phyloP scores from a whole-genome alignment of 1,140 invertebrate genomes.

The Drosophila varians region DNA sequence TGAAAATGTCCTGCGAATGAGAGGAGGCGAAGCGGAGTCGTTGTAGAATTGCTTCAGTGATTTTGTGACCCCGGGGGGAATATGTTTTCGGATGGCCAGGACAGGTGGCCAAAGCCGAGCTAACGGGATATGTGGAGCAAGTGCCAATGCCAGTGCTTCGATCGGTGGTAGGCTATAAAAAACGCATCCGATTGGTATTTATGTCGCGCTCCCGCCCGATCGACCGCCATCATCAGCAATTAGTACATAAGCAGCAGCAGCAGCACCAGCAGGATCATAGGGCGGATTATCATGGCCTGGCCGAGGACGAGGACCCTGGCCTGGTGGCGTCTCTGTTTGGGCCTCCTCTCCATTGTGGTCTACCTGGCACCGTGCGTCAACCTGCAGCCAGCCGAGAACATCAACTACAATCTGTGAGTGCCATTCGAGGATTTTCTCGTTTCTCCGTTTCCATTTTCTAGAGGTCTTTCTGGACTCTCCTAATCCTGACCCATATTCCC shows the following conservation, averaged over 20 bases:
- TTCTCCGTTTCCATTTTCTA: neutral
- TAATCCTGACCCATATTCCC: neutral
- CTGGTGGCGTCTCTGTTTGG: conserved; percentile 63
- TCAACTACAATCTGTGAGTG: conserved; percentile 82
- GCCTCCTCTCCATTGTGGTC: conserved; percentile 58
- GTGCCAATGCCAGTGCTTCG: conserved; percentile 4
- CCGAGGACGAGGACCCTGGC: conserved; percentile 32
- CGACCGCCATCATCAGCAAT: conserved; percentile 45
- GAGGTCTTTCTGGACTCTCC: neutral
- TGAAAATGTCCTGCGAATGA: conserved; percentile 8
- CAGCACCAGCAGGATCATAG: conserved; percentile 7
- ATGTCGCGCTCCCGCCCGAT: conserved; percentile 59
- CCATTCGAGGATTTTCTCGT: neutral
- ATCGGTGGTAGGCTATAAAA: conserved; percentile 37
- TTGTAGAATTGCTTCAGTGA: neutral
- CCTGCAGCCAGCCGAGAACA: conserved; percentile 68
- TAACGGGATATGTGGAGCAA: conserved; percentile 41
- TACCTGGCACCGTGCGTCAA: conserved; percentile 50
- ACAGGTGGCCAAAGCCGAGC: conserved; percentile 51
- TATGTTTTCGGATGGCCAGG: conserved; percentile 45
- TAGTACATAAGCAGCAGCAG: conserved; percentile 22
- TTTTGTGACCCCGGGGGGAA: conserved; percentile 19
- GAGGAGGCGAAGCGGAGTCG: neutral
- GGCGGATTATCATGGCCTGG: conserved; percentile 35
- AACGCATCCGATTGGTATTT: conserved; percentile 49